Base-by-base conservation (phyloP, 2,797 vertebrate species). In the Limnodromus scolopaceus region DNA sequence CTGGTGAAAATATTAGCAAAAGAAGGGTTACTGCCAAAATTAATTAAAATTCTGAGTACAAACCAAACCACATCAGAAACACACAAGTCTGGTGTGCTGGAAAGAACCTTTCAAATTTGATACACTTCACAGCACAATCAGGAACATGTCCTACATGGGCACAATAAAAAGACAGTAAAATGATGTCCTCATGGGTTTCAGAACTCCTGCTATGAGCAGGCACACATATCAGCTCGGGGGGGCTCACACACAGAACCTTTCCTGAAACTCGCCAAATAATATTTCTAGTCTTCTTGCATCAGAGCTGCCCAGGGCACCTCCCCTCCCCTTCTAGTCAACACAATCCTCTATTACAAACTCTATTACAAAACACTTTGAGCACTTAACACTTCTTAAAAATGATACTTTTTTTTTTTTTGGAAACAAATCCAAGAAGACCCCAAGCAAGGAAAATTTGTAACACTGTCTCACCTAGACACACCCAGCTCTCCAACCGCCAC, bases 101-200 rank as follows among this genome's bases (percentile, higher is more conserved):
- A 71, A 84, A 79, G 78, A 70, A 54, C 6, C 17, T 84, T 70
- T 49, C 17, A 30, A 27, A 27, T 16, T n/a, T 34, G 45, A 65
- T 28, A 64, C 22, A 23, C 25, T 74, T 43, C 45, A 58, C 0
- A 36, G 24, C 27, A 55, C 20, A 17, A n/a, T 10, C 36, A 55
- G 11, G 71, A 68, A n/a, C 3, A 46, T 16, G 7, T 24, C 46
- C 66, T 48, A 43, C 10, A 55, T 3, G 3, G 10, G 16, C 49
- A 61, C 23, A 70, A 51, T 16, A 61, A 78, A 43, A 63, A n/a
- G 3, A 83, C 16, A 36, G 20, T 8, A 49, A 81, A 94, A 92
- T 18, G 34, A 54, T 0, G 3, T 43, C 17, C 28, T 27, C 4
- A 0, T 6, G 7, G 16, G 5, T 65, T 71, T 61, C 39, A 64